Conservation (phyloP, 2,797 vertebrate genomes). For the Galagoides demidoff region DNA sequence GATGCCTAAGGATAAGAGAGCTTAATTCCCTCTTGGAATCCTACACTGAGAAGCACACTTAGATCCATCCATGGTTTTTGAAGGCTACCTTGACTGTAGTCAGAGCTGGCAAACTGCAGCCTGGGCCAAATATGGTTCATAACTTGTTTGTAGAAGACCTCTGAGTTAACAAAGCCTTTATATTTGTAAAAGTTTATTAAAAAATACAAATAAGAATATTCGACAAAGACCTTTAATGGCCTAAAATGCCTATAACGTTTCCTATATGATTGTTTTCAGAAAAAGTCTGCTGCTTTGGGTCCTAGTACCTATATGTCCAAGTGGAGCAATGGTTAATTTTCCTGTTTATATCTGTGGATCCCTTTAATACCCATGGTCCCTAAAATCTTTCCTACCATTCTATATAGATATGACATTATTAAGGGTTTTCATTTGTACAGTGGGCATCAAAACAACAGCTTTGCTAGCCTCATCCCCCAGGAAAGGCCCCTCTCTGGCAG, state of each 20-base stretch:
- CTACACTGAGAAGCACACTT: not conserved
- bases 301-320: not conserved
- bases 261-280: not conserved
- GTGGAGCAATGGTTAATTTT: not conserved
- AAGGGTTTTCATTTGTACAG: not conserved
- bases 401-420: not conserved
- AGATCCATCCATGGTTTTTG: not conserved
- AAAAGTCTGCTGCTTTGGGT: not conserved
- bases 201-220: constrained; percentile 6
- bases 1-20: not conserved
- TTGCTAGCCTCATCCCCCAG: not conserved
- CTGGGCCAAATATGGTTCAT: not conserved
- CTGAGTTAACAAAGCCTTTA: constrained; percentile 12
- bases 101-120: not conserved
- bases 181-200: not conserved
- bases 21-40: not conserved
- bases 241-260: not conserved
- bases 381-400: not conserved
- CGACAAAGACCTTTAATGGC: not conserved
- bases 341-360: not conserved
- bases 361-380: not conserved
- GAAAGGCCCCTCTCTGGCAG: not conserved
- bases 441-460: not conserved
- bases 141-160: not conserved
- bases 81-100: not conserved